A percentile compares a stretch with the other conserved stretches of the same genome.
phyloP scores from a whole-genome alignment of 2,113 vertebrate genomes.

The Narcine bancroftii region DNA sequence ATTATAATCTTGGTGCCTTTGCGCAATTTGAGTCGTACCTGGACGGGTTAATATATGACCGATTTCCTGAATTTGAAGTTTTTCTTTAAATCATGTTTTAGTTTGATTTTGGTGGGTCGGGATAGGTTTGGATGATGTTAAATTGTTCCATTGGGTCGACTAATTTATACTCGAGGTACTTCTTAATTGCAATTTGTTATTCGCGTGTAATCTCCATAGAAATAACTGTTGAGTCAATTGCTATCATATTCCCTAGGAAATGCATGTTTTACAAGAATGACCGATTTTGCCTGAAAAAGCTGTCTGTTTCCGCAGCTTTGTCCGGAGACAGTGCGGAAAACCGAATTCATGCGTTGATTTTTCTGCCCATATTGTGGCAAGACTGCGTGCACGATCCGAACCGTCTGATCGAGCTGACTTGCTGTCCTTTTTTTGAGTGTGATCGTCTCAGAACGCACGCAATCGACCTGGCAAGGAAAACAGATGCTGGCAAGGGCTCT shows the following conservation, averaged over 20 bases:
- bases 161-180: background rate
- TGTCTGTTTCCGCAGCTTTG: background rate
- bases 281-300: background rate
- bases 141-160: background rate
- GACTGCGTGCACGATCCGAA: background rate
- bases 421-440: background rate
- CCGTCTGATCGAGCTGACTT: constrained; percentile 23
- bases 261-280: background rate
- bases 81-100: background rate
- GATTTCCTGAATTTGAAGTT: background rate
- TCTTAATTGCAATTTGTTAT: background rate
- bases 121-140: background rate
- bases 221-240: background rate
- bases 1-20: background rate
- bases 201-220: background rate
- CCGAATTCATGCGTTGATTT: background rate
- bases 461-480: constrained; percentile 53
- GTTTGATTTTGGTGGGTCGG: background rate
- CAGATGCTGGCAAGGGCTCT: constrained; percentile 46
- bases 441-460: constrained; percentile 6
- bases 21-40: too few species aligned
- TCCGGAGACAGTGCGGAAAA: background rate
- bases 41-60: background rate
- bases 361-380: background rate
- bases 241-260: background rate